phyloP scores from a whole-genome alignment of 2,113 vertebrate genomes.

The Charadrius vociferus region DNA sequence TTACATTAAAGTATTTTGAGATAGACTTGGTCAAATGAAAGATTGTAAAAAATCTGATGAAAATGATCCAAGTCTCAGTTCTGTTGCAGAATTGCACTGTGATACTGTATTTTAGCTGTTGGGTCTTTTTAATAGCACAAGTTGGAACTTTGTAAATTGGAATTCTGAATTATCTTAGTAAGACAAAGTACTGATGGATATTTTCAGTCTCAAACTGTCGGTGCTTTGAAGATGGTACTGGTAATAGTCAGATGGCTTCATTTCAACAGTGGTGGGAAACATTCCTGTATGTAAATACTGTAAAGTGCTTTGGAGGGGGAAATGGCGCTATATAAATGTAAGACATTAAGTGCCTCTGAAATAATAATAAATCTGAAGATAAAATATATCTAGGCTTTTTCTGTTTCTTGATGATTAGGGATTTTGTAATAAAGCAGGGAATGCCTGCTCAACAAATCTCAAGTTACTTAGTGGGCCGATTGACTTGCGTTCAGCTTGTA shows the following conservation, averaged over 20 bases:
- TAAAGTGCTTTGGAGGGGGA: slow-evolving; percentile 54
- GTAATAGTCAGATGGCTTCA: slow-evolving; percentile 32
- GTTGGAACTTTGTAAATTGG: not conserved
- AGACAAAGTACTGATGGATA: not conserved
- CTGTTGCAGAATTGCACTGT: slow-evolving; percentile 55
- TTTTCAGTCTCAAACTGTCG: slow-evolving; percentile 16
- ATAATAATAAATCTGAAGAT: slow-evolving; percentile 68
- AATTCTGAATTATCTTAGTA: not conserved
- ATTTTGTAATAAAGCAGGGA: not conserved
- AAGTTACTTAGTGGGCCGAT: rapidly evolving
- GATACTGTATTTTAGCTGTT: slow-evolving; percentile 33
- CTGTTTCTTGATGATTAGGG: not conserved
- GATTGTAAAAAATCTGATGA: not conserved
- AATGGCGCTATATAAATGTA: slow-evolving; percentile 66
- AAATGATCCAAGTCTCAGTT: not conserved
- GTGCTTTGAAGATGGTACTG: slow-evolving; percentile 24
- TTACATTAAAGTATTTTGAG: slow-evolving; percentile 13
- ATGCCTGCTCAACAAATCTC: not conserved
- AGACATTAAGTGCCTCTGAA: slow-evolving; percentile 72
- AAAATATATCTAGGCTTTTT: not conserved
- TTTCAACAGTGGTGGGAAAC: slow-evolving; percentile 50
- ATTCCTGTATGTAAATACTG: slow-evolving; percentile 67
- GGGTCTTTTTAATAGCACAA: slow-evolving; percentile 47
- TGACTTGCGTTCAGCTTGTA: not conserved
- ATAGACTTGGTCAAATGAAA: slow-evolving; percentile 8